A percentile compares a stretch with the other conserved stretches of the same genome.
These are phyloP conservation scores for Margarornis squamiger DNA, from an alignment of 2,797 vertebrate genomes.

Conservation along the genomic window DNA sequence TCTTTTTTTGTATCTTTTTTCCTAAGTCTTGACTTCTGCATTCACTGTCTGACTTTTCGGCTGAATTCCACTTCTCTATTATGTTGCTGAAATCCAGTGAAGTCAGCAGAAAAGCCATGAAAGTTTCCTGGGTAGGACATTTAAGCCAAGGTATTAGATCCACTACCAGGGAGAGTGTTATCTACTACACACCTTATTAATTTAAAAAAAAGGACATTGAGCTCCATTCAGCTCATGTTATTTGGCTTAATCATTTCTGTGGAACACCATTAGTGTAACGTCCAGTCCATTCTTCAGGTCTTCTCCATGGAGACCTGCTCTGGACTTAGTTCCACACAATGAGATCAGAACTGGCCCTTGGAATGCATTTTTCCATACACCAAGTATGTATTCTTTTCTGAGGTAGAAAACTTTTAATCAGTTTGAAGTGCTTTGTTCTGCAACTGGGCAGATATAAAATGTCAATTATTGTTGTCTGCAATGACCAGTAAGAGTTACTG, in stretches of 20 bases:
- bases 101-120: constrained; percentile 49
- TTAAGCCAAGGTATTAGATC: neutral
- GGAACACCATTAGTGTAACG: rapidly evolving
- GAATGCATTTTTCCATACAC: neutral
- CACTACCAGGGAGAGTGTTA: neutral
- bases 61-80: constrained; percentile 36
- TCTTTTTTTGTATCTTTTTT: constrained; percentile 25
- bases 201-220: neutral
- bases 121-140: constrained; percentile 19
- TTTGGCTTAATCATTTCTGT: neutral
- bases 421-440: neutral
- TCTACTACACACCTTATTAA: neutral
- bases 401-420: neutral
- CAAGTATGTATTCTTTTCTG: neutral
- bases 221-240: neutral
- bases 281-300: neutral
- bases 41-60: constrained; percentile 6
- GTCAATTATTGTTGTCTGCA: neutral
- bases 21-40: constrained; percentile 54
- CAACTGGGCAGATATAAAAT: neutral
- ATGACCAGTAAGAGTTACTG: neutral
- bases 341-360: neutral
- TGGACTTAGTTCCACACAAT: neutral
- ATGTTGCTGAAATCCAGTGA: neutral
- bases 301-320: neutral